phyloP scores from a whole-genome alignment of 2,888 invertebrate genomes.

The Sinopyrophorus schimmeli region DNA sequence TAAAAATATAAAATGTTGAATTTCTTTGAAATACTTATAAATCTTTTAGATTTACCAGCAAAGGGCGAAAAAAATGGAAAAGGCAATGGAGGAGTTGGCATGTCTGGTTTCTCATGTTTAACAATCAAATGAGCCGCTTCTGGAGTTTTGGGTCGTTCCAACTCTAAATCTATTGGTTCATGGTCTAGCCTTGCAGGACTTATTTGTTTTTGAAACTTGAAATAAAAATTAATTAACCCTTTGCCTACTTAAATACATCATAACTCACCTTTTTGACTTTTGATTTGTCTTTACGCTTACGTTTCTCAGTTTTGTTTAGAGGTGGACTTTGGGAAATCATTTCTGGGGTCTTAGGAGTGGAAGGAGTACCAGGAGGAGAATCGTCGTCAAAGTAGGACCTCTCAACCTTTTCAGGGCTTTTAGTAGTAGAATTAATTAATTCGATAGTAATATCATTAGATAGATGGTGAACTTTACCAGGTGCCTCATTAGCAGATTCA shows the following conservation, averaged over 20 bases:
- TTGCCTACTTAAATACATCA: not conserved
- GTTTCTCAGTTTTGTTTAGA: constrained; percentile 63
- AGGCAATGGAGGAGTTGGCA: constrained; percentile 41
- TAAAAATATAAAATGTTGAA: constrained; percentile 36
- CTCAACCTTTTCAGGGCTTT: constrained; percentile 51
- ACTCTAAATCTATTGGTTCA: constrained; percentile 42
- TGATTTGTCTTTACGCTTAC: constrained; percentile 57
- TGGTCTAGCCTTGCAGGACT: constrained; percentile 39
- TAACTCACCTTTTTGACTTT: constrained; percentile 46
- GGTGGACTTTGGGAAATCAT: constrained; percentile 61
- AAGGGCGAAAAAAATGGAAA: constrained; percentile 60
- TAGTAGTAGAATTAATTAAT: constrained; percentile 48
- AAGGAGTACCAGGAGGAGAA: constrained; percentile 60
- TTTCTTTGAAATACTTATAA: not conserved
- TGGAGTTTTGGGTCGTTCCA: constrained; percentile 53
- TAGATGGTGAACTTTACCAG: constrained; percentile 45
- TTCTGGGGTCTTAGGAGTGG: constrained; percentile 63
- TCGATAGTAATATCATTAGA: constrained; percentile 63
- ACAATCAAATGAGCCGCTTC: constrained; percentile 43
- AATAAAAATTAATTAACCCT: constrained; percentile 2
- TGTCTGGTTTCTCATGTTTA: constrained; percentile 35
- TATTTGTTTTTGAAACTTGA: constrained; percentile 37
- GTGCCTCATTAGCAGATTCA: constrained; percentile 47
- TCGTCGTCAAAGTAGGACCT: constrained; percentile 56
- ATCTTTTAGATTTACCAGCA: constrained; percentile 47